These are phyloP conservation scores for Pitangus sulphuratus DNA, from an alignment of 2,797 vertebrate genomes.

Conservation along the genomic window DNA sequence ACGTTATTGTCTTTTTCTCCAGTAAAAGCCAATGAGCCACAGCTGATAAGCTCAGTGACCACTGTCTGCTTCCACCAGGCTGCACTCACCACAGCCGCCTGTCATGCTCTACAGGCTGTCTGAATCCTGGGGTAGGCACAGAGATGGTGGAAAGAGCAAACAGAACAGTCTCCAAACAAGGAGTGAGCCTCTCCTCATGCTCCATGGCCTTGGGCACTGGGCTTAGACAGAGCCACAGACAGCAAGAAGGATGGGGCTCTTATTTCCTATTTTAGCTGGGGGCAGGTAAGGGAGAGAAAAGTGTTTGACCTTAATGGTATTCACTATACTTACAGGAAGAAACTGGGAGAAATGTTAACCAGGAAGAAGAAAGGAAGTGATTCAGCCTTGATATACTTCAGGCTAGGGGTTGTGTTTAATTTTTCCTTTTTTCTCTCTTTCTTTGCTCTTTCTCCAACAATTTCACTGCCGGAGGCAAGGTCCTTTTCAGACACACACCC, in stretches of 20 bases:
- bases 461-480: background rate
- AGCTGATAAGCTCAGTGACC: background rate
- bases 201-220: background rate
- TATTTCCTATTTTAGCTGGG: background rate
- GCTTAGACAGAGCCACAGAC: background rate
- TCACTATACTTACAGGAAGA: background rate
- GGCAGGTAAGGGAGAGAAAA: background rate
- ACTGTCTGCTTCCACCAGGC: background rate
- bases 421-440: background rate
- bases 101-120: rapidly evolving
- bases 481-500: background rate
- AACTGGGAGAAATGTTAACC: background rate
- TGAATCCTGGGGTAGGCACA: background rate
- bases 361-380: background rate
- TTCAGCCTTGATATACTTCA: constrained; percentile 5
- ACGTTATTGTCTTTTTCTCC: background rate
- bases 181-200: background rate
- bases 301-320: background rate
- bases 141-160: background rate
- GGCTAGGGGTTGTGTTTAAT: background rate
- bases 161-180: background rate
- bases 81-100: background rate
- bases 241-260: background rate
- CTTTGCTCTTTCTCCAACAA: background rate
- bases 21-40: background rate